Base-by-base conservation (phyloP, 1,140 invertebrate genomes). In the Drosophila auraria region DNA sequence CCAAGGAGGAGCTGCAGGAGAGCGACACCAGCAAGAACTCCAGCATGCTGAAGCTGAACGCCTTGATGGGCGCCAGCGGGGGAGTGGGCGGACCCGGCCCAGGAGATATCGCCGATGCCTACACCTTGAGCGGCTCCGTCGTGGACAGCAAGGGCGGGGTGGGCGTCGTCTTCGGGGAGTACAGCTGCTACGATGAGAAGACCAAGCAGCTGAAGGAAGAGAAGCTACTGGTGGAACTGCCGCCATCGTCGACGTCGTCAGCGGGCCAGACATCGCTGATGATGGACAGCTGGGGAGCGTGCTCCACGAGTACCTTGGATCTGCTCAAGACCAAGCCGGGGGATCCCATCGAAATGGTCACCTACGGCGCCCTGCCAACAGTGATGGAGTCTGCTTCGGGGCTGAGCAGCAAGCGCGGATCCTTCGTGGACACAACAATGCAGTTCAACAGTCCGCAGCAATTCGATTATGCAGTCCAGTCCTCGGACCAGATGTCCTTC, bases 1-100 rank as follows among this genome's bases (percentile, higher is more conserved):
- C 95, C 77, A 96, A 96, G 86, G 96, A 97, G 80, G 96, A 97
- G 80, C 81, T 96, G 36, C 94, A 95, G 33, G 96, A 96, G 14
- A 89, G 95, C 95, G 44, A 96, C 94, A n/a, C 64, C 7, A 92
- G 91, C 68, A 92, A 92, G 42, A 92, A 90, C 25, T 91, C 91
- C 30, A 92, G 91, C 70, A 87, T 92, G 8, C 59, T 92, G 0
- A 92, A 92, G 57, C 56, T 92, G 5, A 92, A 92, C 60, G 78
- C 90, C 11, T n/a, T 78, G 8, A 74, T 74, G 2, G 72, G 70
- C 4, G 44, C 44, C n/a, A 44, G 78, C 11, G 72, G 60, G 23
- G 73, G 69, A n/a, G 72, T 72, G 7, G 80, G 81, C 69, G 74
- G 58, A 14, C 60, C 53, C 7, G 68, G 68, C 6, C 9, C 68